Evolutionary conservation across 2,113 vertebrate species (phyloP), one percentile per base, ranked within the genome.

Genomic region (Phalacrocorax carbo): DNA sequence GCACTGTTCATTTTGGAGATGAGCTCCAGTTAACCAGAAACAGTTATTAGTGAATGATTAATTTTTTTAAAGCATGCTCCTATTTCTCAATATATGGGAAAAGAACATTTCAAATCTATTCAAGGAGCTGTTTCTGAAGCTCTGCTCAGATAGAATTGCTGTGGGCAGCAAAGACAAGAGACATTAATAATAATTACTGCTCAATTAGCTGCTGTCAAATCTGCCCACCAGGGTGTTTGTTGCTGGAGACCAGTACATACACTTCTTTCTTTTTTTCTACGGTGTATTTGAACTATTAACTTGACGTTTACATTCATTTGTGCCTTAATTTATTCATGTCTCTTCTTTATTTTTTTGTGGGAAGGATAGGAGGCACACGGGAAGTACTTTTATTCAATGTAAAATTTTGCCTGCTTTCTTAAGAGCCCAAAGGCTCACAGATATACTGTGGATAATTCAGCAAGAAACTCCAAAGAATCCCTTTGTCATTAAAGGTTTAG

Each of bases 401-500:
- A 34, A 86, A 46, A 10, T 61, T 86, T 73, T 30, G 26, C 48
- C n/a, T 54, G 58, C 57, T 60, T 62, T 58, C 78, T 77, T 49
- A 38, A 78, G 69, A 86, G 88, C 80, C 80, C 36, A 60, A 91
- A 96, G 72, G 46, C 51, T 92, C 49, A 18, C 42, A 78, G 85
- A 88, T 70, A 73, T 7, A 61, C 40, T 73, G 71, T 30, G 57
- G 71, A 36, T 96, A 96, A 90, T 94, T 94, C 94, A 75, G 20
- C 64, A 40, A 78, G 82, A 88, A 94, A 73, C 80, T 70, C 90
- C 76, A 55, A 55, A 92, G 79, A 78, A 86, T 75, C 26, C 18
- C 60, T 93, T 90, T 90, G 86, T 96, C 88, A 86, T 96, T 94
- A 96, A 96, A 88, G 90, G 86, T 90, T 96, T 93, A 92, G 64